Percentiles rank a stretch among this genome's conserved stretches.
These are phyloP conservation scores for Acleris holmiana DNA, from an alignment of 2,888 invertebrate species.

Conservation along the genomic window DNA sequence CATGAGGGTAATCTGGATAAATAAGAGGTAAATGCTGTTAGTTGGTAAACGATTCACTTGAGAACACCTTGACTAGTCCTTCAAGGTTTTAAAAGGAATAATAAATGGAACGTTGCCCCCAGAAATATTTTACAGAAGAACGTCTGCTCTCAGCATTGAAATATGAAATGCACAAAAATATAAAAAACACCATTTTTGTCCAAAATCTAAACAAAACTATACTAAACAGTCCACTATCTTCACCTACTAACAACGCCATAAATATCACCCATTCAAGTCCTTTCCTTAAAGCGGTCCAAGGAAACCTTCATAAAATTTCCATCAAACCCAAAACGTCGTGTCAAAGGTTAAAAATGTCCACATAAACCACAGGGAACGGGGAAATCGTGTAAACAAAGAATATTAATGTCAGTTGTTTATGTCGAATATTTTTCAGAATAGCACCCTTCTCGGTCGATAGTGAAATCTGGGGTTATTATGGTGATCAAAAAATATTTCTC, in stretches of 20 bases:
- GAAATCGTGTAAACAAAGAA: conserved; percentile 41
- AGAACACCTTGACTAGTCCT: too few species aligned
- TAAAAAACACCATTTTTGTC: too few species aligned
- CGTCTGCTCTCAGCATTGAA: too few species aligned
- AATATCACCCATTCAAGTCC: conserved; percentile 9
- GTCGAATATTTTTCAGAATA: conserved; percentile 31
- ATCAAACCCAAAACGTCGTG: conserved; percentile 40
- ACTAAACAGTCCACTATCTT: background rate
- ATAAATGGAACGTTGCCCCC: too few species aligned
- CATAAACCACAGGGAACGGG: conserved; percentile 41
- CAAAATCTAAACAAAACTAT: background rate
- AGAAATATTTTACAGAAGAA: too few species aligned
- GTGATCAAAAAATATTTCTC: conserved; percentile 30
- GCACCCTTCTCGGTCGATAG: conserved; percentile 32
- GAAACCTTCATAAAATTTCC: conserved; percentile 44
- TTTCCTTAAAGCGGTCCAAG: conserved; percentile 23
- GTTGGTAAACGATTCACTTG: too few species aligned
- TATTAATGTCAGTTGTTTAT: conserved; percentile 40
- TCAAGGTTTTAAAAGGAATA: too few species aligned
- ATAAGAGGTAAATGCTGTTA: too few species aligned
- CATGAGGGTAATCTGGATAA: too few species aligned
- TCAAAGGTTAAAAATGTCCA: conserved; percentile 46
- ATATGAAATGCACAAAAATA: too few species aligned
- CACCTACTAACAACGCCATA: conserved; percentile 17
- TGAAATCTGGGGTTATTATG: conserved; percentile 28